Evolutionary conservation across 1,140 invertebrate genomes (phyloP), one percentile per base, ranked within the genome.

Genomic region (Neotoxoptera formosana): DNA sequence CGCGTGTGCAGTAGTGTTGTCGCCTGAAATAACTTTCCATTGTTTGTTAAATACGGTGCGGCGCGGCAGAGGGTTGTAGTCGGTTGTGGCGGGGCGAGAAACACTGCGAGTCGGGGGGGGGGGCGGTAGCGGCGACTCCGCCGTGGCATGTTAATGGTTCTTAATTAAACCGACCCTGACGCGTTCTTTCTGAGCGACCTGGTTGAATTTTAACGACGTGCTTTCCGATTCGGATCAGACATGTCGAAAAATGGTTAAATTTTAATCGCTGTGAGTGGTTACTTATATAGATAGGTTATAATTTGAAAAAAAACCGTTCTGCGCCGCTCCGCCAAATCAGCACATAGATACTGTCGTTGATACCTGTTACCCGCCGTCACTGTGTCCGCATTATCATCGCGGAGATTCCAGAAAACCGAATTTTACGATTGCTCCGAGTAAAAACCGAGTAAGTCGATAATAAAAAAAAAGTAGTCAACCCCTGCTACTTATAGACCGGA

Each of bases 1-100:
- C n/a, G 7, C 87, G n/a, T 51, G n/a, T 51, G 87, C 23, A 53
- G 56, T 47, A 9, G 47, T 88, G 8, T 25, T 47, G 21, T 25
- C 83, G 34, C 41, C 36, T 47, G 41, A 91, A 47, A 91, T 67
- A 81, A 91, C 67, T 91, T 92, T 92, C 11, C 67, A 83, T 92
- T 92, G 91, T 92, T 92, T 83, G 47, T 8, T 25, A 48, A 92
- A 92, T 7, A 9, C 23, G 30, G n/a, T 8, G 0, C 8, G 83
- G 51, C 14, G n/a, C 1, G 51, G 34, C 23, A 0, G 20, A 3
- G 4, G 45, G 30, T n/a, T 4, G 45, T 45, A 25, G 8, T 25
- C 1, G 86, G 17, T 0, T 2, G 30, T 47, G 47, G 20, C 23
- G 47, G 20, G 47, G 34, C 53, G 51, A 89, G 11, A 25, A 53